Evolutionary conservation across 2,888 invertebrate species (phyloP), one percentile per base, ranked within the genome.

Genomic region (Amphipyra berbera): DNA sequence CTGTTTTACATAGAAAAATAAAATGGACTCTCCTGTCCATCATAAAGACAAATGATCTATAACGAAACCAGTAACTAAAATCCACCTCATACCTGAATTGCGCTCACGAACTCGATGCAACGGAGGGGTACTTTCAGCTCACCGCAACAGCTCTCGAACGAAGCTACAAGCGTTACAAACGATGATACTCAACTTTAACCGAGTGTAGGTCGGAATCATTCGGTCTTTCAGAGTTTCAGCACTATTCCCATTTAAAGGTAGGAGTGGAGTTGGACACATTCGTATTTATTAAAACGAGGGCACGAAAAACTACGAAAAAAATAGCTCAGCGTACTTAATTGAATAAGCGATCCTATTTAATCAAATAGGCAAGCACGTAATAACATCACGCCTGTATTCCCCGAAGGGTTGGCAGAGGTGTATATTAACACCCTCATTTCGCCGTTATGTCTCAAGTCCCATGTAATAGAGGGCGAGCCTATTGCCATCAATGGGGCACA

Each of bases 71-170:
- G 13, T 12, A 33, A 42, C 55, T 30, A 14, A 53, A 55, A 56
- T 54, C 10, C 12, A 9, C 30, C 12, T 37, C 38, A 45, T 45
- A 30, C n/a, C n/a, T 21, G 33, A 40, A 58, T 64, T 47, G 37
- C 48, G 12, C 14, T 44, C 13, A 33, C 50, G 21, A 37, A 58
- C 58, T 71, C 67, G 30, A 60, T 57, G 52, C 60, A 64, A 54
- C 14, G 27, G 30, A 15, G 6, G 33, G 46, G 73, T 53, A 60
- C 72, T 70, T 65, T 55, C 37, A 50, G 37, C 15, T 9, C 42
- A 66, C 72, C 72, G 68, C 72, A 72, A 76, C 77, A 60, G 50
- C 77, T 61, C 72, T 72, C 47, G 44, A 60, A 38, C 35, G 33
- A 37, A 42, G 47, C 45, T 37, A 47, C 57, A 37, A 48, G 52